These are phyloP conservation scores for Pristis pectinata DNA, from an alignment of 2,797 vertebrate species.

Conservation along the genomic window DNA sequence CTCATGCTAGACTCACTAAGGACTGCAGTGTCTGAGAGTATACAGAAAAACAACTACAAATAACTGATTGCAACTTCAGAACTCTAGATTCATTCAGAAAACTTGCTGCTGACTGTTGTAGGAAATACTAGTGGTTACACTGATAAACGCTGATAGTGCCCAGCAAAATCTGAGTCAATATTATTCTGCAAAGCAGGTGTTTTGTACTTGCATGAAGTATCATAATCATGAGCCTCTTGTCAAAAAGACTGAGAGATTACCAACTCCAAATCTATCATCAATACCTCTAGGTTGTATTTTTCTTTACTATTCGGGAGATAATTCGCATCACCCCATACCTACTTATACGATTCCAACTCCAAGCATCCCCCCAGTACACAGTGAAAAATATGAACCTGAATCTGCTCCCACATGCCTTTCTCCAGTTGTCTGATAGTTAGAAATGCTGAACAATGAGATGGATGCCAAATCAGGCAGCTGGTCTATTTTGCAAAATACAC, in stretches of 20 bases:
- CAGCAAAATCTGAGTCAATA: background rate
- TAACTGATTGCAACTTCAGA: too few relatives aligned
- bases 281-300: background rate
- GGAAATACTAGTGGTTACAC: too few relatives aligned
- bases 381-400: background rate
- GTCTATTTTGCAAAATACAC: background rate
- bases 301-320: too few relatives aligned
- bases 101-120: too few relatives aligned
- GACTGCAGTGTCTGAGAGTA: too few relatives aligned
- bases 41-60: too few relatives aligned
- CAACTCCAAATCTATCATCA: background rate
- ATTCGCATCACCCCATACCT: background rate
- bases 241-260: background rate
- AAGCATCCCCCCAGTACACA: background rate
- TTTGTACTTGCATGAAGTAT: background rate
- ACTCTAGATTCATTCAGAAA: too few relatives aligned
- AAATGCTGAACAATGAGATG: background rate
- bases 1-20: too few relatives aligned
- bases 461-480: background rate
- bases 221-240: background rate
- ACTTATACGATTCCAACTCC: background rate
- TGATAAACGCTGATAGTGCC: too few relatives aligned
- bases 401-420: background rate
- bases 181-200: background rate
- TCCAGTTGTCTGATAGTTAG: background rate